phyloP scores from a whole-genome alignment of 2,113 vertebrate genomes.

The Hyperoodon ampullatus region DNA sequence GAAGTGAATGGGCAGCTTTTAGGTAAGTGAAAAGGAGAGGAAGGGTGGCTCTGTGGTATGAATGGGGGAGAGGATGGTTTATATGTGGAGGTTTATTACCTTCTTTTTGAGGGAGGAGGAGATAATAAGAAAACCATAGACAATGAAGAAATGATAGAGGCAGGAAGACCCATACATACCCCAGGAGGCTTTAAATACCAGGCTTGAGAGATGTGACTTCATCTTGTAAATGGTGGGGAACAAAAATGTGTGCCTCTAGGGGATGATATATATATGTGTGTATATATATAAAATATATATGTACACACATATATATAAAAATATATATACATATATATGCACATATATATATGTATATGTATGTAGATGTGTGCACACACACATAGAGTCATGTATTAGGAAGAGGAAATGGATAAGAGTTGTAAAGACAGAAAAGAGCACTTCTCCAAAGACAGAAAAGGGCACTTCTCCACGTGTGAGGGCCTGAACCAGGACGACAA shows the following conservation, averaged over 20 bases:
- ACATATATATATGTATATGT: not conserved
- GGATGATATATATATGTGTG: not conserved
- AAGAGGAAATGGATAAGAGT: not conserved
- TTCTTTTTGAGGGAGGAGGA: not conserved
- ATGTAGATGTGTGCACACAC: not conserved
- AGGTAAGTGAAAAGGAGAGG: not conserved
- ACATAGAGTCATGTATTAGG: not conserved
- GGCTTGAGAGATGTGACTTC: not conserved
- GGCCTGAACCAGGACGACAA: not conserved
- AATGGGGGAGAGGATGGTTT: not conserved
- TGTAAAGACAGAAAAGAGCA: not conserved
- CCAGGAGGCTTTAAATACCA: not conserved
- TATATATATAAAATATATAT: too few relatives aligned
- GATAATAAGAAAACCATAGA: not conserved
- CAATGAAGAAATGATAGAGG: not conserved
- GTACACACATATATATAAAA: fast-evolving
- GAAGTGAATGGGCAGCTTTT: too few relatives aligned
- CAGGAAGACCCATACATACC: not conserved
- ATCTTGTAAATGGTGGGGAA: not conserved
- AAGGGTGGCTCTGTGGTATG: not conserved
- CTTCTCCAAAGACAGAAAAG: not conserved
- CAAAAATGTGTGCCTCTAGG: not conserved
- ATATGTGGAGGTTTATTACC: not conserved
- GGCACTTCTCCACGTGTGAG: not conserved
- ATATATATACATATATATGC: not conserved